Base-by-base conservation (phyloP, 2,113 vertebrate genomes). In the Aramus guarauna region DNA sequence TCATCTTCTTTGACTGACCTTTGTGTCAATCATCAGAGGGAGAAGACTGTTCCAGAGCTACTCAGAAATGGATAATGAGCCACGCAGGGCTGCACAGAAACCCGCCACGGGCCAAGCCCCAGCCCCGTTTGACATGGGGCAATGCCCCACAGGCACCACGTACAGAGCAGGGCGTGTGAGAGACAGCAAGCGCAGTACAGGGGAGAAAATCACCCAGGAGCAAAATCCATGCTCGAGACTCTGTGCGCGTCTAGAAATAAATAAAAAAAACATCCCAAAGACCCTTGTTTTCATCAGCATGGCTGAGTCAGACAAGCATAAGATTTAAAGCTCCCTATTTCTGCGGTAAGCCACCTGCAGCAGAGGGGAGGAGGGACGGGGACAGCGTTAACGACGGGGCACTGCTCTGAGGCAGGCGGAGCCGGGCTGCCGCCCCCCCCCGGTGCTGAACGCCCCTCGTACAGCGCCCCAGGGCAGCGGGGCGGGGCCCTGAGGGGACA, bases 121-220 rank as follows among this genome's bases (percentile, higher is more conserved):
- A 6, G 59, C 36, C 36, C 39, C 0, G 2, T 4, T 26, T 69
- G 4, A 0, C 6, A 4, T 14, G 1, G 5, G 45, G 45, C 50
- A 11, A 3, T 9, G 43, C 6, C n/a, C 15, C 19, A 0, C 2
- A 5, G 27, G 32, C 58, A 9, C 39, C 6, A 4, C 4, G 6
- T 11, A 3, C 0, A 13, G 68, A 17, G 17, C 1, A 3, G 4
- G 15, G 15, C 1, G 13, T 32, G 22, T 1, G 23, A 17, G 71
- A 19, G 37, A 6, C 11, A 5, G 11, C 3, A 0, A 37, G 56
- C 26, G 17, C 36, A 20, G 55, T 1, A 2, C 0, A 2, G 16
- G 34, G 47, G 10, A 59, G 12, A 17, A 37, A 47, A 55, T 2
- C 72, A 60, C 6, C 9, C 7, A 7, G 32, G 41, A 52, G 22